Percentiles rank a stretch among this genome's conserved stretches.
phyloP scores from a whole-genome alignment of 2,113 vertebrate genomes.

The Vireo altiloquus region DNA sequence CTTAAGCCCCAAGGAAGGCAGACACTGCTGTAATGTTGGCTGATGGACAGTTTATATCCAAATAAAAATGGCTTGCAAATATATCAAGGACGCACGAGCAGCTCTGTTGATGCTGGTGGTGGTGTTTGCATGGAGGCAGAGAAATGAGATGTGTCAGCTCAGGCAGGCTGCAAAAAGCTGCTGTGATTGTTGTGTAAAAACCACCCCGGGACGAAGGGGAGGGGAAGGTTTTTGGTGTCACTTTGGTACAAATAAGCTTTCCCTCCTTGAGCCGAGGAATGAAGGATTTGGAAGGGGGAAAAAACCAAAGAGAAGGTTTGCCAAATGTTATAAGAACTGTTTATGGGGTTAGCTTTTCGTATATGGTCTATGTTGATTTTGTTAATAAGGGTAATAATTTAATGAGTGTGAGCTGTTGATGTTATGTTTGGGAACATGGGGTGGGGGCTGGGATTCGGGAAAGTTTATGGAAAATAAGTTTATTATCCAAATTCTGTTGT shows the following conservation, averaged over 20 bases:
- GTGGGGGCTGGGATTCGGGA: no score
- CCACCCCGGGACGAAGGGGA: background rate
- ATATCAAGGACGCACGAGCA: constrained; percentile 32
- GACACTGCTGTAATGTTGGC: constrained; percentile 15
- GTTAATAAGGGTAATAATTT: no score
- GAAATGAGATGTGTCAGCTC: background rate
- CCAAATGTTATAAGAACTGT: background rate
- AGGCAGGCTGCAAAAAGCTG: background rate
- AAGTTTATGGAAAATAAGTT: no score
- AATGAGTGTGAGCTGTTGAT: no score
- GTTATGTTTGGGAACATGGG: no score
- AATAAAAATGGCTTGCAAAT: constrained; percentile 59
- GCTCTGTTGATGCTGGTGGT: constrained; percentile 1
- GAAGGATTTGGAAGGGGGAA: background rate
- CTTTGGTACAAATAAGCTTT: background rate
- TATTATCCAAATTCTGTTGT: no score
- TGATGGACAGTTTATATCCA: constrained; percentile 31
- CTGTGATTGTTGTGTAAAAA: background rate
- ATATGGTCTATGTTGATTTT: no score
- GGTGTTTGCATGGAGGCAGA: constrained; percentile 28
- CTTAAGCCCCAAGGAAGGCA: constrained; percentile 60
- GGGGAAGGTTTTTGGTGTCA: background rate
- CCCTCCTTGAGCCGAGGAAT: background rate
- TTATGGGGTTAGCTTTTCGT: no score
- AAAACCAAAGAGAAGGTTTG: background rate